Percentiles rank a stretch among this genome's conserved stretches.
Evolutionary conservation across 2,888 invertebrate genomes (phyloP).

Genomic region (Biston betularia): DNA sequence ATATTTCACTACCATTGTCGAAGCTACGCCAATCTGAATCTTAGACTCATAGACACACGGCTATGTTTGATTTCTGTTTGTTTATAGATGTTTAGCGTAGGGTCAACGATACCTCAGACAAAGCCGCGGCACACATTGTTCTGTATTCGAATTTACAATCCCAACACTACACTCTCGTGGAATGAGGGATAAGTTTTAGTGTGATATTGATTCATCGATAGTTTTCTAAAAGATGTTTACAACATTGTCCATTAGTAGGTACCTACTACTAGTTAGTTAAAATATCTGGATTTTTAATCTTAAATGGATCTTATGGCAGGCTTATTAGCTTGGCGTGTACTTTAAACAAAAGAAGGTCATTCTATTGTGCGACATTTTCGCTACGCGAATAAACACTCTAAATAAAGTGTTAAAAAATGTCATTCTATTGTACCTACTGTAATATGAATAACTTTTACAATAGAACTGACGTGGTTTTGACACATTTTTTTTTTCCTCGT

Average conservation of each 20-base stretch:
- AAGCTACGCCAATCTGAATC: constrained; percentile 19
- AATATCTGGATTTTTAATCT: neutral
- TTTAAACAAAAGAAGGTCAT: too few species aligned
- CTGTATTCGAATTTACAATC: constrained; percentile 7
- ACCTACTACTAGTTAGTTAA: too few species aligned
- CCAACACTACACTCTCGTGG: neutral
- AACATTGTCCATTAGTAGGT: neutral
- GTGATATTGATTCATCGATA: neutral
- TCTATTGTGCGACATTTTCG: too few species aligned
- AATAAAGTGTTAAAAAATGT: too few species aligned
- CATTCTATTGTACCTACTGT: too few species aligned
- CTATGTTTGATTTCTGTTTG: constrained; percentile 14
- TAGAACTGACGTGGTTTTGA: too few species aligned
- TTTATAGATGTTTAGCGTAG: constrained; percentile 30
- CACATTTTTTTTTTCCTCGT: too few species aligned
- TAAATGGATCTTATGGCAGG: neutral
- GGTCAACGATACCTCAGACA: constrained; percentile 40
- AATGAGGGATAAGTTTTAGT: neutral
- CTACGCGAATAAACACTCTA: too few species aligned
- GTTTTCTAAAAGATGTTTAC: neutral
- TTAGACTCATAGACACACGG: constrained; percentile 5
- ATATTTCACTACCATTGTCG: constrained; percentile 54
- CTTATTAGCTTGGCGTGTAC: too few species aligned
- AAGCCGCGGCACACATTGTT: constrained; percentile 26
- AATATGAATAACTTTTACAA: too few species aligned